Evolutionary conservation across 2,797 vertebrate species (phyloP), one percentile per base, ranked within the genome.

Genomic region (Poliocrania exsul): DNA sequence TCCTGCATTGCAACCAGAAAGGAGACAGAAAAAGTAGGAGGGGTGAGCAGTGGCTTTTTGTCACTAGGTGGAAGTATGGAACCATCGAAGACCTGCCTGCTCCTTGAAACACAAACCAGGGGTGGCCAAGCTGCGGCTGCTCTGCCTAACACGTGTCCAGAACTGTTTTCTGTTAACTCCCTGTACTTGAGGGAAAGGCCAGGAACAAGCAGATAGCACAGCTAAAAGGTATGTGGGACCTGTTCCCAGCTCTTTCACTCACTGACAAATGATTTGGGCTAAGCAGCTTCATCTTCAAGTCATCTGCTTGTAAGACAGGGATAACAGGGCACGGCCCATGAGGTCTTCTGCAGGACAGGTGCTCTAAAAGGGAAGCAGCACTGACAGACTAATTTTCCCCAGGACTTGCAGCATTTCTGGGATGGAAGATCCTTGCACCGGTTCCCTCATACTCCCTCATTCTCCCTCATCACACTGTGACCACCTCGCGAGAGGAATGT

Each of bases 401-500:
- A 26, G 33, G 40, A 64, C 11, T 25, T 33, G 47, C 13, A 49
- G 73, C 10, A 23, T 31, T 83, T 74, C n/a, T 51, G 40, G 44
- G 38, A 5, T 31, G 25, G 47, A 40, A 31, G 16, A 40, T 16
- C 38, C 66, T 58, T 35, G 13, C 25, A 51, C 16, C 44, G 11
- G 15, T 79, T 5, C 44, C 23, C 14, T 53, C 7, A 0, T 0
- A 2, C 29, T 64, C 8, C 19, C 29, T n/a, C n/a, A n/a, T n/a
- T n/a, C n/a, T n/a, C n/a, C n/a, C n/a, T 25, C 2, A 0, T 31
- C 2, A 0, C n/a, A 54, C 0, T 0, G 18, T 1, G 0, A 24
- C 69, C 75, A 71, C 62, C 73, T 79, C 25, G 0, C 0, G 0
- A 65, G 56, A 19, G 71, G 74, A 66, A 56, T 1, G 29, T 2